These are phyloP conservation scores for Himalopsyche japonica DNA, from an alignment of 2,888 invertebrate genomes.

Conservation along the genomic window DNA sequence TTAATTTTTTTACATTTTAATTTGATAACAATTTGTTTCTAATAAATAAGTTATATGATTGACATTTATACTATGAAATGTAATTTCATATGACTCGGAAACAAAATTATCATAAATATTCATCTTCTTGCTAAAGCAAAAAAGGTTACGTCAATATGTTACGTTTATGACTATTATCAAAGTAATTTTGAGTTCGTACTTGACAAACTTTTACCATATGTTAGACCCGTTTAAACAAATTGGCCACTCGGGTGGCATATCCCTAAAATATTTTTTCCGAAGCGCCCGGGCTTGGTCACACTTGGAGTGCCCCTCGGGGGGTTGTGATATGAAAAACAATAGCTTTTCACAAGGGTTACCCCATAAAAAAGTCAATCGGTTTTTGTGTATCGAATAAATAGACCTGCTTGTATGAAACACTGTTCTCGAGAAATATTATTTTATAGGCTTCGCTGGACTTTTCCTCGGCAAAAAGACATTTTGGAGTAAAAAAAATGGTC, in stretches of 20 bases:
- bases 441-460: not conserved
- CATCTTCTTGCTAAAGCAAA: no score
- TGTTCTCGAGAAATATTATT: not conserved
- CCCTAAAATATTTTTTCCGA: not conserved
- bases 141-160: no score
- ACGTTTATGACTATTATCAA: no score
- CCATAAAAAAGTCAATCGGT: not conserved
- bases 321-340: not conserved
- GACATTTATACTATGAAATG: no score
- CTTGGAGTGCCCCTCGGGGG: not conserved
- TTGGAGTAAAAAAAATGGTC: not conserved
- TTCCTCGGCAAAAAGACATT: not conserved
- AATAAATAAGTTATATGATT: no score
- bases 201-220: no score
- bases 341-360: not conserved
- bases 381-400: not conserved
- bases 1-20: no score
- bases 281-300: not conserved
- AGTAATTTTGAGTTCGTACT: no score
- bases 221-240: not conserved
- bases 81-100: no score
- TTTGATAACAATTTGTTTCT: no score
- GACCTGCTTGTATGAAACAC: not conserved
- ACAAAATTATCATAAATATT: no score
- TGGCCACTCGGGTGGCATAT: not conserved